phyloP scores from a whole-genome alignment of 2,888 invertebrate genomes.

The Rhopalosiphum nymphaeae region DNA sequence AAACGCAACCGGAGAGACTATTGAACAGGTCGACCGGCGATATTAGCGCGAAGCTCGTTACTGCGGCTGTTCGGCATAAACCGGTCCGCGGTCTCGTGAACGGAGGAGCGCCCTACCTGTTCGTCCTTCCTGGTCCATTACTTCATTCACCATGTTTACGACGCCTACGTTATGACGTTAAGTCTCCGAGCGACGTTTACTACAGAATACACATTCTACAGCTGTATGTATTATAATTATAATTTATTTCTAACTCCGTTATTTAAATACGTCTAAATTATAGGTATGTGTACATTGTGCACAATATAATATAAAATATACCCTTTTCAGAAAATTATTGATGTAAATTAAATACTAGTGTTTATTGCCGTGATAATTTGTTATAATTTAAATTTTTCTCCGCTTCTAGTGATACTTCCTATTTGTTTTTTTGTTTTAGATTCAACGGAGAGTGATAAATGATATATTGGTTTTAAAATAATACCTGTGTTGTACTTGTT shows the following conservation, averaged over 20 bases:
- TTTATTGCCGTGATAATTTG: neutral
- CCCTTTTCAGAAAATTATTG: neutral
- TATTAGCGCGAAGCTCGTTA: conserved; percentile 59
- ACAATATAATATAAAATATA: neutral
- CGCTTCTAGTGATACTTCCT: neutral
- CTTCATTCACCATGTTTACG: conserved; percentile 54
- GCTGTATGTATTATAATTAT: neutral
- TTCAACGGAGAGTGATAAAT: too few species aligned
- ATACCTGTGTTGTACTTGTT: neutral
- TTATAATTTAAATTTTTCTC: neutral
- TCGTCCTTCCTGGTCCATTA: conserved; percentile 64
- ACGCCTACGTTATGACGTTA: conserved; percentile 49
- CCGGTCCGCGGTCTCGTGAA: conserved; percentile 33
- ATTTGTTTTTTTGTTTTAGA: neutral
- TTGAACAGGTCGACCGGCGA: conserved; percentile 47
- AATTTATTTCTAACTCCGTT: neutral
- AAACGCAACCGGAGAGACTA: conserved; percentile 36
- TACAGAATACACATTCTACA: neutral
- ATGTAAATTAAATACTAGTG: neutral
- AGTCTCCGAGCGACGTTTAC: neutral
- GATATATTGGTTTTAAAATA: neutral
- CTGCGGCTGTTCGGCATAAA: conserved; percentile 40
- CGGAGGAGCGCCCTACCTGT: conserved; percentile 63
- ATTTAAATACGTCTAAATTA: neutral
- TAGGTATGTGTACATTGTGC: neutral